Percentiles rank a stretch among this genome's conserved stretches.
Evolutionary conservation across 2,113 vertebrate species (phyloP).

Genomic region (Mustelus asterias): DNA sequence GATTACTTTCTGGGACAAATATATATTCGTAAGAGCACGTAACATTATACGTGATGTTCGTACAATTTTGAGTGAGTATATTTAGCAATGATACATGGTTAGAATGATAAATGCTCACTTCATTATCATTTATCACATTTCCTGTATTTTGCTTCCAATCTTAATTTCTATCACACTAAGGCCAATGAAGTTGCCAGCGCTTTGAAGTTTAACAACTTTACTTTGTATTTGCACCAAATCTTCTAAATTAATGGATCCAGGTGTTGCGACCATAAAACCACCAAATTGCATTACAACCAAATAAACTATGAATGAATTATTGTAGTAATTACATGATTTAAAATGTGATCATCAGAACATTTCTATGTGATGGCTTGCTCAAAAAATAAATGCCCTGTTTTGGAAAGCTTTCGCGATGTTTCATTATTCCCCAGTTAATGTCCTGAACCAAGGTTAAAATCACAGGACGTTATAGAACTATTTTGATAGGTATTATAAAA

Average conservation of each 20-base stretch:
- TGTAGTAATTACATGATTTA: not conserved
- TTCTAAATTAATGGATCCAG: conserved; percentile 9
- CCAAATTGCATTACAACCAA: not conserved
- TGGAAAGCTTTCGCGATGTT: not conserved
- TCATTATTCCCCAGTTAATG: conserved; percentile 33
- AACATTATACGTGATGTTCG: not conserved
- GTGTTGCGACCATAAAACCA: conserved; percentile 6
- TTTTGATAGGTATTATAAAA: not conserved
- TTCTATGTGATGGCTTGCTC: not conserved
- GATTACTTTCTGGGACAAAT: conserved; percentile 15
- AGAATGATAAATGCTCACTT: not conserved
- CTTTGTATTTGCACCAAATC: conserved; percentile 1
- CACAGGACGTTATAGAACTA: not conserved
- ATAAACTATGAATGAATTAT: not conserved
- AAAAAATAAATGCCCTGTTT: not conserved
- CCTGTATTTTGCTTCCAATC: not conserved
- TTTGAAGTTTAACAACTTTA: conserved; percentile 6
- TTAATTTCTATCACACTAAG: not conserved
- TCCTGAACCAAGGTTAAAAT: conserved; percentile 18
- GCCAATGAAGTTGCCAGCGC: not conserved
- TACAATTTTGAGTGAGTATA: not conserved
- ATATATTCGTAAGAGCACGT: not conserved
- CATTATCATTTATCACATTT: not conserved
- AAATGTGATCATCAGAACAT: not conserved
- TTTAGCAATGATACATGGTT: not conserved